Conservation (phyloP, 2,113 vertebrate species). For the Nesoenas mayeri region DNA sequence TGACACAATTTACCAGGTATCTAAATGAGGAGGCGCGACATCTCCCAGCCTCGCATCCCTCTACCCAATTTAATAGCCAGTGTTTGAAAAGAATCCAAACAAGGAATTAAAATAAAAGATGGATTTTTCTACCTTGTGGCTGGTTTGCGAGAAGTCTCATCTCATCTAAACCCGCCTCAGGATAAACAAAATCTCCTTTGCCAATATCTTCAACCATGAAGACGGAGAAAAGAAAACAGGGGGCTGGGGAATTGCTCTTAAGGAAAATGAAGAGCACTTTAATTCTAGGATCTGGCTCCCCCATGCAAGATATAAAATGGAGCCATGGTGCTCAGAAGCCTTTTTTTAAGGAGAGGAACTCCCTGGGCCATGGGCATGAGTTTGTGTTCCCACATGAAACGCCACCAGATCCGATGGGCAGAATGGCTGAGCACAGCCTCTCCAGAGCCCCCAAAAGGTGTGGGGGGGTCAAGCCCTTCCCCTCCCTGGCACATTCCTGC, state of each 20-base stretch:
- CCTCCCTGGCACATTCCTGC: neutral
- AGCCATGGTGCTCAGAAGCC: neutral
- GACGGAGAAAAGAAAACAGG: neutral
- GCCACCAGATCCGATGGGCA: neutral
- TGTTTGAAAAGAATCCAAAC: neutral
- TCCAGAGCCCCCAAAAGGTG: neutral
- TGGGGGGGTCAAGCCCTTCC: neutral
- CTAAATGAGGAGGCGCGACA: neutral
- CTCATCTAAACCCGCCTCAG: neutral
- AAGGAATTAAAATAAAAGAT: neutral
- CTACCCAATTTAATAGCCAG: neutral
- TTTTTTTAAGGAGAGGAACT: neutral
- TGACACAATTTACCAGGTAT: rapidly evolving
- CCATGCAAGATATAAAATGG: neutral
- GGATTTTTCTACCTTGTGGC: neutral
- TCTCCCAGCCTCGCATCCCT: neutral
- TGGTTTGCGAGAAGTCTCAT: neutral
- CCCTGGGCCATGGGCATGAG: neutral
- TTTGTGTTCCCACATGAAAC: neutral
- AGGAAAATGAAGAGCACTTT: neutral
- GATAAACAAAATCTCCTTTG: neutral
- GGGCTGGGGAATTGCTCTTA: neutral
- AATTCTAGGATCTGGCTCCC: neutral
- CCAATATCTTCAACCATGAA: neutral
- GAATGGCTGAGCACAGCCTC: neutral